Evolutionary conservation across 2,113 vertebrate species (phyloP).

Genomic region (Thalassarche chlororhynchos): DNA sequence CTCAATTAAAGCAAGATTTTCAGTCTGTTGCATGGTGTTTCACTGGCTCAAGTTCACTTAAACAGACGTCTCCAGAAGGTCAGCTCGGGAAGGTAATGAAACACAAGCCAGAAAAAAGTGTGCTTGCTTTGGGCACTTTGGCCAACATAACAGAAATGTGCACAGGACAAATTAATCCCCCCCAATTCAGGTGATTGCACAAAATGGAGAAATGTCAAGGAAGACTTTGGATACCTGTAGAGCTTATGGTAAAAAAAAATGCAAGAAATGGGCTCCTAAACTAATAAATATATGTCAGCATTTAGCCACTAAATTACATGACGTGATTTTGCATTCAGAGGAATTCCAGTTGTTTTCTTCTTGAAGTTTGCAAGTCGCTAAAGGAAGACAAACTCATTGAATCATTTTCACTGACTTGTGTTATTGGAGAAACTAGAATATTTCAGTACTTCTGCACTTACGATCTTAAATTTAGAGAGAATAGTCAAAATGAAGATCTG

Average conservation of each 20-base stretch:
- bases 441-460: neutral
- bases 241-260: neutral
- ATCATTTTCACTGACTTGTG: neutral
- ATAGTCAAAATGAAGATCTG: neutral
- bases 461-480: neutral
- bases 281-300: neutral
- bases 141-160: neutral
- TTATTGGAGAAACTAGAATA: neutral
- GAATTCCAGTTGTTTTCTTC: neutral
- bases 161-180: neutral
- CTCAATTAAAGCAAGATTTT: conserved; percentile 10
- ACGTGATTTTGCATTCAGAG: neutral
- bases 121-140: neutral
- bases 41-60: neutral
- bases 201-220: neutral
- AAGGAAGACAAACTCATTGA: neutral
- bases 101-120: neutral
- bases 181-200: neutral
- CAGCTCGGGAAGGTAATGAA: neutral
- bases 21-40: neutral
- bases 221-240: neutral
- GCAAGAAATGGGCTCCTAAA: neutral
- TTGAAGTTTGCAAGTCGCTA: neutral
- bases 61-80: neutral
- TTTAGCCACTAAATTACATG: neutral